These are phyloP conservation scores for Lophotis ruficrista DNA, from an alignment of 2,113 vertebrate genomes.

Conservation along the genomic window DNA sequence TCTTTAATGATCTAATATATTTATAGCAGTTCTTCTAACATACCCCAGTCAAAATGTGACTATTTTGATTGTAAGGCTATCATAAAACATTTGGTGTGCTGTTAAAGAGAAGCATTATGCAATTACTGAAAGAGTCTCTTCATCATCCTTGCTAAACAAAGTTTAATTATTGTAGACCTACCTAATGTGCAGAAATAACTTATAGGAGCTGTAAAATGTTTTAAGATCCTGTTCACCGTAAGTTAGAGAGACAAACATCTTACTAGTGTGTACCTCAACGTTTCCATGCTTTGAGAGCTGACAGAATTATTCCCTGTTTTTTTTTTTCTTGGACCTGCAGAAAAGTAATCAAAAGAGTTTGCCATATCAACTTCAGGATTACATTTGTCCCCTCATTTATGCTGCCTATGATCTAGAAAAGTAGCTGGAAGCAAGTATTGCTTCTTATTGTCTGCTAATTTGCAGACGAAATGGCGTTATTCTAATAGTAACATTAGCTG, in stretches of 20 bases:
- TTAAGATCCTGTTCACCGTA: not conserved
- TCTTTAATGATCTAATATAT: not conserved
- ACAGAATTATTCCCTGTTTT: not conserved
- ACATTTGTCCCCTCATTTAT: not conserved
- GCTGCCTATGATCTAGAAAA: not conserved
- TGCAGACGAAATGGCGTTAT: not conserved
- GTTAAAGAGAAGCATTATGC: not conserved
- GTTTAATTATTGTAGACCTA: not conserved
- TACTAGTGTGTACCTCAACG: not conserved
- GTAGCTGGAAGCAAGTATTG: not conserved
- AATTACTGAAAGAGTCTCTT: not conserved
- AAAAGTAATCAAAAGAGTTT: not conserved
- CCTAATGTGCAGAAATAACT: conserved; percentile 2
- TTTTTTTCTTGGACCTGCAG: not conserved
- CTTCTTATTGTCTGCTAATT: not conserved
- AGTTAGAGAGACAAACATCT: not conserved
- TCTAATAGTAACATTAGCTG: not conserved
- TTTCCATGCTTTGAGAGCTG: not conserved
- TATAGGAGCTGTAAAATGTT: not conserved
- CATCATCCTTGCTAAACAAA: not conserved
- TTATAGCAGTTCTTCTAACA: not conserved
- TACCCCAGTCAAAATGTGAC: not conserved
- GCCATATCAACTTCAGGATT: not conserved
- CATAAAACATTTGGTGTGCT: not conserved
- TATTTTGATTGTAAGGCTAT: not conserved